Evolutionary conservation across 2,888 invertebrate genomes (phyloP), one percentile per base, ranked within the genome.

Genomic region (Parnassius glacialis): DNA sequence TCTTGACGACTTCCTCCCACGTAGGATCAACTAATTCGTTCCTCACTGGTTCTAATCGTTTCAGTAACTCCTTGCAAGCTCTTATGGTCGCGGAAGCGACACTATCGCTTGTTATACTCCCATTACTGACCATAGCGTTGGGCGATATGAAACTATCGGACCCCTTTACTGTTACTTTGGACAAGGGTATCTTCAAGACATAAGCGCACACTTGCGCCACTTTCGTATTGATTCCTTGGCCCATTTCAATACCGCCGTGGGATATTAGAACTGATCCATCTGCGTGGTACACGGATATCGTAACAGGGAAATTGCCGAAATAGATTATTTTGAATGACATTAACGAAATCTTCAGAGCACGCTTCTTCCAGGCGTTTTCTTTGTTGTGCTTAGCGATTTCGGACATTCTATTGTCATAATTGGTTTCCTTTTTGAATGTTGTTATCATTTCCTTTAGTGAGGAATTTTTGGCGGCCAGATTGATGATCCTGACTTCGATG

Each of bases 361-460:
- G 93, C 77, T 96, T 96, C 74, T 92, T 95, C 96, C 96, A 96
- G 25, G 95, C 92, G 81, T 96, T 96, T 61, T 92, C 73, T 1
- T 82, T 71, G 72, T 95, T 95, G 72, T 93, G 95, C 43, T 85
- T 81, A 0, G 83, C 81, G 10, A 95, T 90, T 52, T 85, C 87
- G 11, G 74, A 74, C 67, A 83, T 89, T 44, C 95, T 83, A 0
- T 82, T 80, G 0, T 92, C 87, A 71, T 92, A 94, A 48, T 94
- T 88, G 0, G 92, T 90, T 65, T 93, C 92, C 55, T 78, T 83
- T 76, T 92, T 92, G 65, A 95, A 82, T n/a, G 93, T 91, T 0
- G 92, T 82, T 11, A 95, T 84, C 78, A 95, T 88, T 25, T 92
- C 85, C 59, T 82, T 80, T 20, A 93, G 65, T 0, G 71, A 67